Evolutionary conservation across 2,888 invertebrate species (phyloP), one percentile per base, ranked within the genome.

Genomic region (Dicycla oo): DNA sequence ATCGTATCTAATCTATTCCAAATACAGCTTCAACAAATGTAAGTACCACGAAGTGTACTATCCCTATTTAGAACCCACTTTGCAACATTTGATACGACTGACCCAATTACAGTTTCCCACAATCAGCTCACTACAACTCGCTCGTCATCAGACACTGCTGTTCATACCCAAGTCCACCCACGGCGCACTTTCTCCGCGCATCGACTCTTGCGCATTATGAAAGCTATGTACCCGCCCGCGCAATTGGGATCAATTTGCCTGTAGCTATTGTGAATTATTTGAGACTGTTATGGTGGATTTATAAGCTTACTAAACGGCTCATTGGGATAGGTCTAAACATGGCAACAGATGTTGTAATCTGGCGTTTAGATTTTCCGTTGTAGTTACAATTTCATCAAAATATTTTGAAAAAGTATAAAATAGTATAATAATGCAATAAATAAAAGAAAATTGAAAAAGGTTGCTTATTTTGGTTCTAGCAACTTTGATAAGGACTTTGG

Each of bases 221-320:
- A 75, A 75, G 74, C 75, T 69, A 75, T 73, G 73, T 79, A 72
- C 77, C 85, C 91, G 90, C 91, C 91, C 82, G 86, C 91, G 89
- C 92, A 87, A 90, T 90, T 90, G 86, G 87, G 88, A 88, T 87
- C 88, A 88, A 90, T 89, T 88, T 87, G 88, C 88, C 88, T 80
- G 81, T 80, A 87, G 85, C 86, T 69, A 76, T 83, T 82, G 82
- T 80, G 72, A 78, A 69, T 78, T 74, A 75, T 81, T 78, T 76
- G 65, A 63, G 43, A 40, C 75, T 78, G 81, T 80, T 81, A 69
- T 78, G 58, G 53, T 34, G 73, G 45, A 82, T 82, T 81, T 84
- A 78, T 78, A 65, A 72, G 72, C 80, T 78, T 73, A 64, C 78
- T 78, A 80, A 81, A 80, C 69, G 67, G 49, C 38, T 79, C 73